These are phyloP conservation scores for Spinus olivaceus DNA, from an alignment of 2,797 vertebrate genomes.

Conservation along the genomic window DNA sequence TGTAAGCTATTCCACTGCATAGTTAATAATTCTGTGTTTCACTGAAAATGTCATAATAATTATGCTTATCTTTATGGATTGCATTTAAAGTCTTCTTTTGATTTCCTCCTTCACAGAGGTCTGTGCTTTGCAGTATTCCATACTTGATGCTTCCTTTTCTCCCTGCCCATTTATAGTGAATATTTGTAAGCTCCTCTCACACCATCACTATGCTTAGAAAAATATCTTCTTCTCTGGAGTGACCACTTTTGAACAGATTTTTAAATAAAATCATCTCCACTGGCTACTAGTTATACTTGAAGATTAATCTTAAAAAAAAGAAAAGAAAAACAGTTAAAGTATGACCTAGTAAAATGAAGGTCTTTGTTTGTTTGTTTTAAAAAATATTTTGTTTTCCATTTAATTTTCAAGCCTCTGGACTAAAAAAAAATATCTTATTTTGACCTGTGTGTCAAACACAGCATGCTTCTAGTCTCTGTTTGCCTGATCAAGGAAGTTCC, in stretches of 20 bases:
- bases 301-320: neutral
- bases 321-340: neutral
- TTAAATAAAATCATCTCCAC: neutral
- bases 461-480: neutral
- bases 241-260: neutral
- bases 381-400: neutral
- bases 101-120: neutral
- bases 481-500: neutral
- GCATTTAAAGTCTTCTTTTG: neutral
- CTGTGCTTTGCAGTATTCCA: neutral
- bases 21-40: neutral
- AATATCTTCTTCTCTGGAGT: neutral
- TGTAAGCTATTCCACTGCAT: neutral
- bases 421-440: neutral
- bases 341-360: neutral
- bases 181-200: neutral
- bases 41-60: neutral
- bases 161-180: neutral
- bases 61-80: neutral
- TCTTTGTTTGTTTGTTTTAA: fast-evolving
- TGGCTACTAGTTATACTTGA: neutral
- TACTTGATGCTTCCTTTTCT: neutral
- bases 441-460: neutral
- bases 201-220: neutral
- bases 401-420: neutral